These are phyloP conservation scores for Atherinomorus stipes DNA, from an alignment of 2,113 vertebrate species.

Conservation along the genomic window DNA sequence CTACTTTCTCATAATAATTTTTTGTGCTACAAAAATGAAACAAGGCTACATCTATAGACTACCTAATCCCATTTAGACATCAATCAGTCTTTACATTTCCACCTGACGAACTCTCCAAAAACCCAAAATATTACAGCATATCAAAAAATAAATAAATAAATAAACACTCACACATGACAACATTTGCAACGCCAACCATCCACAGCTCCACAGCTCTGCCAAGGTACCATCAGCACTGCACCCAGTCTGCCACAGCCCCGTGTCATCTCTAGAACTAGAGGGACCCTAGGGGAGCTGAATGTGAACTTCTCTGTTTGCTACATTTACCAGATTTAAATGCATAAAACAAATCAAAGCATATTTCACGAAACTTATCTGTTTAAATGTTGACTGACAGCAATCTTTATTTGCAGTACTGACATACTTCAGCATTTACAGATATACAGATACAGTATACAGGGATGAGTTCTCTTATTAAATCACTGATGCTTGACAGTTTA, in stretches of 20 bases:
- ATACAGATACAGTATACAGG: not conserved
- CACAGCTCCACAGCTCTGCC: too few relatives aligned
- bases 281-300: too few relatives aligned
- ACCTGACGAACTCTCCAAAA: too few relatives aligned
- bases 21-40: not conserved
- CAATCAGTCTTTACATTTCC: too few relatives aligned
- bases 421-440: not conserved
- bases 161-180: too few relatives aligned
- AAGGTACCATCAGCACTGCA: too few relatives aligned
- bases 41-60: slow-evolving; percentile 21
- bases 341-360: not conserved
- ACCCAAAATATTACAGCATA: too few relatives aligned
- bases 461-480: not conserved
- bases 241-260: too few relatives aligned
- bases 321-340: not conserved
- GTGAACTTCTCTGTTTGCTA: not conserved
- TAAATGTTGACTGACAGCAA: not conserved
- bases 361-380: not conserved
- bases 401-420: not conserved
- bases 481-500: too few relatives aligned
- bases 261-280: too few relatives aligned
- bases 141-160: too few relatives aligned
- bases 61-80: slow-evolving; percentile 32
- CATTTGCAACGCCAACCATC: too few relatives aligned
- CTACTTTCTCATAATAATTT: not conserved